Conservation (phyloP, 2,113 vertebrate genomes). For the Malurus cyaneus region DNA sequence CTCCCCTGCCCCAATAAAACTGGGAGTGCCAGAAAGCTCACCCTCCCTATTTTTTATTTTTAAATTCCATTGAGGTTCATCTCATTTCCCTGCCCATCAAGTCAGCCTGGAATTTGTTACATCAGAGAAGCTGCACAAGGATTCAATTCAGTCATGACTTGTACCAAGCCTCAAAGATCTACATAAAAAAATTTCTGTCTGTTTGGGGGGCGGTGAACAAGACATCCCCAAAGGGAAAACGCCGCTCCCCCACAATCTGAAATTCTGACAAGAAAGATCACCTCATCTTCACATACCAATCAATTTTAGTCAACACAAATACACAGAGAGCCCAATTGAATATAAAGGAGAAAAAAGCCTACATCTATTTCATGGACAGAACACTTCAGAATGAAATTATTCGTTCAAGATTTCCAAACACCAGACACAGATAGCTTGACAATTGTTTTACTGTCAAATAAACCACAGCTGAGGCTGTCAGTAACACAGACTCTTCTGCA, state of each 20-base stretch:
- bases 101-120: neutral
- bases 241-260: neutral
- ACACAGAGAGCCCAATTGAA: neutral
- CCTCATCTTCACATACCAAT: neutral
- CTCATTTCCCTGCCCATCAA: neutral
- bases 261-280: neutral
- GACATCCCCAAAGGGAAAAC: neutral
- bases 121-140: neutral
- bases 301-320: neutral
- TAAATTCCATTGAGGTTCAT: neutral
- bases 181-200: neutral
- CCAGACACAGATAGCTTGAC: fast-evolving
- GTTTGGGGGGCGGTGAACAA: neutral
- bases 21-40: neutral
- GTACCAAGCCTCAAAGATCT: neutral
- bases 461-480: neutral
- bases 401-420: neutral
- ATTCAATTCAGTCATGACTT: neutral
- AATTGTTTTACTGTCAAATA: neutral
- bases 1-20: neutral
- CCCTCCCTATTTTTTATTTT: too few species aligned
- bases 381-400: neutral
- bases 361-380: neutral
- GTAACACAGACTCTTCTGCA: neutral
- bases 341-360: neutral